A percentile compares a stretch with the other conserved stretches of the same genome.
phyloP scores from a whole-genome alignment of 2,888 invertebrate genomes.

The Rhagonycha fulva region DNA sequence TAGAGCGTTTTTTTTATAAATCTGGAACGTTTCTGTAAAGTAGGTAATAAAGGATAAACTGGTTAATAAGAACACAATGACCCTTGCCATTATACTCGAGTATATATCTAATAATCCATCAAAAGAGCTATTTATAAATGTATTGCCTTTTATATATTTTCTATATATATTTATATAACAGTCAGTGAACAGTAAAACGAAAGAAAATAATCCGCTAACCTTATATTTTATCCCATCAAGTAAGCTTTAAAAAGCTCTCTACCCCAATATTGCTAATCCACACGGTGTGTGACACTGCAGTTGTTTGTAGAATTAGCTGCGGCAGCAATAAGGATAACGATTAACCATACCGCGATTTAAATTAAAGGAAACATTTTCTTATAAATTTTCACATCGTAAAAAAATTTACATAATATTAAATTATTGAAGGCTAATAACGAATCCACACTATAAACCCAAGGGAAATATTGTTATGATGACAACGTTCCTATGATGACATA shows the following conservation, averaged over 20 bases:
- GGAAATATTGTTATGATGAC: neutral
- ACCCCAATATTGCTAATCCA: constrained; percentile 29
- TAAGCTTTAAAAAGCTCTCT: constrained; percentile 30
- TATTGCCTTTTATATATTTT: constrained; percentile 15
- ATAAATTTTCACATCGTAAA: neutral
- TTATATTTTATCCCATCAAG: constrained; percentile 31
- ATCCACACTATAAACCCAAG: neutral
- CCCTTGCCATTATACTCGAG: neutral
- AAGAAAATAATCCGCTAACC: constrained; percentile 30
- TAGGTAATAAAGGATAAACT: neutral
- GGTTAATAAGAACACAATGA: neutral
- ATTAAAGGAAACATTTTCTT: constrained; percentile 5
- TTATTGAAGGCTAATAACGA: neutral
- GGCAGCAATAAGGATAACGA: constrained; percentile 18
- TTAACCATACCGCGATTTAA: constrained; percentile 10
- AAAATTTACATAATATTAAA: neutral
- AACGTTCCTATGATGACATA: too few species aligned
- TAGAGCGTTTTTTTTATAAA: neutral
- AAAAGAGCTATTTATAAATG: constrained; percentile 21
- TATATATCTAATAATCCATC: constrained; percentile 3
- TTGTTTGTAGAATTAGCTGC: constrained; percentile 29
- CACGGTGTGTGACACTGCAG: constrained; percentile 30
- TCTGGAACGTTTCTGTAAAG: neutral
- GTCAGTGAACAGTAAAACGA: constrained; percentile 26
- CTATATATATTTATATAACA: constrained; percentile 13